A percentile compares a stretch with the other conserved stretches of the same genome.
phyloP scores from a whole-genome alignment of 2,797 vertebrate genomes.

The Aeoliscus strigatus region DNA sequence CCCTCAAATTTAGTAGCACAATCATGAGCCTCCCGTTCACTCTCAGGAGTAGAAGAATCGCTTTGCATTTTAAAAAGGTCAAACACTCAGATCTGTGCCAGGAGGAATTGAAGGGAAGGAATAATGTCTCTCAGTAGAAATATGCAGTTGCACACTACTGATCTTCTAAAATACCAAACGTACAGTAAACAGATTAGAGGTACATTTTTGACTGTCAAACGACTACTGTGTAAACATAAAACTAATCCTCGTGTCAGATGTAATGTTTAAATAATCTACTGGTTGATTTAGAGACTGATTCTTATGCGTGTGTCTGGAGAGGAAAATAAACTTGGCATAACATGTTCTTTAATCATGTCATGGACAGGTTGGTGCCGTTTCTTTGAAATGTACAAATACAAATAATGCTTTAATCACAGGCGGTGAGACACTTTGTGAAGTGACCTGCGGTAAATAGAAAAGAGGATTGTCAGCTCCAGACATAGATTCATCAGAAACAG shows the following conservation, averaged over 20 bases:
- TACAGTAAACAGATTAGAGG: slow-evolving; percentile 62
- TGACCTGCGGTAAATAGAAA: slow-evolving; percentile 19
- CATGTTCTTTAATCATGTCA: not conserved
- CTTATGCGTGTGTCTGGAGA: not conserved
- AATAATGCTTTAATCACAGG: slow-evolving; percentile 13
- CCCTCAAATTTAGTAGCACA: slow-evolving; percentile 73
- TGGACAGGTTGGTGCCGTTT: slow-evolving; percentile 12
- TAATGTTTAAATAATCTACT: slow-evolving; percentile 20
- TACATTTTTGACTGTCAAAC: slow-evolving; percentile 36
- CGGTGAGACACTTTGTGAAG: slow-evolving; percentile 5
- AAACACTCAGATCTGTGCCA: slow-evolving; percentile 75
- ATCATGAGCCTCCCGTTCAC: slow-evolving; percentile 72
- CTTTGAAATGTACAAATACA: slow-evolving; percentile 11
- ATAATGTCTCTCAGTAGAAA: slow-evolving; percentile 70
- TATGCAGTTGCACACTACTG: slow-evolving; percentile 64
- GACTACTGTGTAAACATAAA: slow-evolving; percentile 51
- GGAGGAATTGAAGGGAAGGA: slow-evolving; percentile 70
- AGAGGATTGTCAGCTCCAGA: slow-evolving; percentile 19
- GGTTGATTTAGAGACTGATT: slow-evolving; percentile 14
- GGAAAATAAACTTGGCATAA: not conserved
- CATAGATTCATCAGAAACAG: slow-evolving; percentile 16
- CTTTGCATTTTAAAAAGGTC: slow-evolving; percentile 82
- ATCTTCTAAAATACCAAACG: slow-evolving; percentile 63
- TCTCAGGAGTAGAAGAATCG: slow-evolving; percentile 72
- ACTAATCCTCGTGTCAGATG: slow-evolving; percentile 37